phyloP scores from a whole-genome alignment of 2,113 vertebrate genomes.

The Isichthys henryi region DNA sequence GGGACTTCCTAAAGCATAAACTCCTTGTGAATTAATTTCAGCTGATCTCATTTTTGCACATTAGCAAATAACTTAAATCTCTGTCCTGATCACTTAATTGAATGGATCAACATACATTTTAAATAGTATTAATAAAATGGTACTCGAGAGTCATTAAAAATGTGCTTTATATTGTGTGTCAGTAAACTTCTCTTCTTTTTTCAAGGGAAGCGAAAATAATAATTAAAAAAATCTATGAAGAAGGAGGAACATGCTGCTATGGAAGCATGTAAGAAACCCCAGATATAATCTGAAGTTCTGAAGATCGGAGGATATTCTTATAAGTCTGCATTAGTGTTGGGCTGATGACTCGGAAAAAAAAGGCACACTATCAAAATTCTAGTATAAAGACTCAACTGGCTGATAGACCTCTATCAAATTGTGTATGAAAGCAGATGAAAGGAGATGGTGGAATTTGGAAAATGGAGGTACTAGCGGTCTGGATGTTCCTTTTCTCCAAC shows the following conservation, averaged over 20 bases:
- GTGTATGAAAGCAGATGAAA: background rate
- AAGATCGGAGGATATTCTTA: background rate
- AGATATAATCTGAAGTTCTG: background rate
- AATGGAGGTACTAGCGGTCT: no score
- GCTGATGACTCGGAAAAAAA: background rate
- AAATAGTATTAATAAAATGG: background rate
- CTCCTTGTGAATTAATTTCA: background rate
- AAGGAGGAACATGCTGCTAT: background rate
- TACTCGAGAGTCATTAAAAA: background rate
- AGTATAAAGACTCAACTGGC: background rate
- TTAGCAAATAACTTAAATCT: background rate
- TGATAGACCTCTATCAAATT: background rate
- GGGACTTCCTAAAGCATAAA: background rate
- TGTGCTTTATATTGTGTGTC: background rate
- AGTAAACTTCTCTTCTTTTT: background rate
- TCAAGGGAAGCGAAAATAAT: background rate
- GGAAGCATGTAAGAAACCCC: background rate
- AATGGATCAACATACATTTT: background rate
- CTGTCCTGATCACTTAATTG: background rate
- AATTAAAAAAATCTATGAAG: background rate
- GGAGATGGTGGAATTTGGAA: background rate
- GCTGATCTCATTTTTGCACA: background rate
- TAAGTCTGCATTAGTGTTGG: background rate
- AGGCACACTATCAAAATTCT: background rate
- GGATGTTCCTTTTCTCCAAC: background rate